Conservation (phyloP, 2,888 invertebrate genomes). For the Tortrix viridana region DNA sequence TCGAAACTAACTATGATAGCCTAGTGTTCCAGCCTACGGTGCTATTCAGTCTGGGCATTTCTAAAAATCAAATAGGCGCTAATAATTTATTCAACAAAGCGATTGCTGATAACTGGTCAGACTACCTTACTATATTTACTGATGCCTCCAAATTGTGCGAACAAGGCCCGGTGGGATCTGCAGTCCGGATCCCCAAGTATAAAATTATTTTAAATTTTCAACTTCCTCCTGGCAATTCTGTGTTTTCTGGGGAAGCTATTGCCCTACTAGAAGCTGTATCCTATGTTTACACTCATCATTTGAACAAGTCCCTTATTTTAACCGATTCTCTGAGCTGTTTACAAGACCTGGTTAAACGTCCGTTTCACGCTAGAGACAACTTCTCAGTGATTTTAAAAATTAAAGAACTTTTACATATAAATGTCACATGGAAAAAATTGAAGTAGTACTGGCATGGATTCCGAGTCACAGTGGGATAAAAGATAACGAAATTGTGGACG, state of each 20-base stretch:
- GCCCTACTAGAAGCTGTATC: neutral
- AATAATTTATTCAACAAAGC: neutral
- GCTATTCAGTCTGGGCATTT: neutral
- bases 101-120: neutral
- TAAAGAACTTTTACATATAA: neutral
- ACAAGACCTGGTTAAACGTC: neutral
- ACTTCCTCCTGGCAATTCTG: neutral
- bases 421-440: neutral
- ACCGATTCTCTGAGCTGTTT: constrained; percentile 9
- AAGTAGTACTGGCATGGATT: constrained; percentile 14
- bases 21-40: neutral
- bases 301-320: constrained; percentile 7
- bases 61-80: neutral
- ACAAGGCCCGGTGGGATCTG: neutral
- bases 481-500: neutral
- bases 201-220: neutral
- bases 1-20: neutral
- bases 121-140: neutral
- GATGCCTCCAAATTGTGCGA: neutral
- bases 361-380: neutral
- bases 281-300: neutral
- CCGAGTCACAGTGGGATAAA: constrained; percentile 18
- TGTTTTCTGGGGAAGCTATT: constrained; percentile 4
- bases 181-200: neutral
- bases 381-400: neutral